Evolutionary conservation across 2,797 vertebrate genomes (phyloP).

Genomic region (Lacerta agilis): DNA sequence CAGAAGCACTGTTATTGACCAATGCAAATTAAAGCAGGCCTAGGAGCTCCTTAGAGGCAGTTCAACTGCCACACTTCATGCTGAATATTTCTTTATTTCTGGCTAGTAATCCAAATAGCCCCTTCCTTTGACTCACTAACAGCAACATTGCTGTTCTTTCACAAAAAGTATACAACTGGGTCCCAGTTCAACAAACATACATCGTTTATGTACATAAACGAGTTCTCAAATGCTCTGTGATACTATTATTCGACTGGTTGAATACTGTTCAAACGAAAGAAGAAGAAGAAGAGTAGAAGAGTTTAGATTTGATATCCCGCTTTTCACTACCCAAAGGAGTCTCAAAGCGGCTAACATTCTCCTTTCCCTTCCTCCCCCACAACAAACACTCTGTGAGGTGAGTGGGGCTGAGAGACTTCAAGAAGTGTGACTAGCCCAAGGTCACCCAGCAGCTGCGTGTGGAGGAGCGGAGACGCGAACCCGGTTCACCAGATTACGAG

Average conservation of each 20-base stretch:
- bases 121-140: not conserved
- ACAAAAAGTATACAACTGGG: not conserved
- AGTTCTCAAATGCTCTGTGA: not conserved
- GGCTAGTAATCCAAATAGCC: not conserved
- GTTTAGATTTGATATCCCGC: too few relatives aligned
- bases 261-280: not conserved
- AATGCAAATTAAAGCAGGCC: not conserved
- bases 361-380: too few relatives aligned
- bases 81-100: not conserved
- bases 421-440: too few relatives aligned
- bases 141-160: too few relatives aligned
- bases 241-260: not conserved
- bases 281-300: too few relatives aligned
- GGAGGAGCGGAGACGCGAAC: too few relatives aligned
- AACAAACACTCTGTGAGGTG: too few relatives aligned
- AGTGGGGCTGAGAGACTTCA: too few relatives aligned
- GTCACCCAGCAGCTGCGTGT: too few relatives aligned
- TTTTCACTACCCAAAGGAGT: too few relatives aligned
- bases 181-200: not conserved
- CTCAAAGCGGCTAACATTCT: too few relatives aligned
- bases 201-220: not conserved
- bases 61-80: not conserved
- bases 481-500: too few relatives aligned
- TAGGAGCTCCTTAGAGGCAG: not conserved
- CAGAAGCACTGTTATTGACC: not conserved